Base-by-base conservation (phyloP, 2,797 vertebrate genomes). In the Pelochelys cantorii region DNA sequence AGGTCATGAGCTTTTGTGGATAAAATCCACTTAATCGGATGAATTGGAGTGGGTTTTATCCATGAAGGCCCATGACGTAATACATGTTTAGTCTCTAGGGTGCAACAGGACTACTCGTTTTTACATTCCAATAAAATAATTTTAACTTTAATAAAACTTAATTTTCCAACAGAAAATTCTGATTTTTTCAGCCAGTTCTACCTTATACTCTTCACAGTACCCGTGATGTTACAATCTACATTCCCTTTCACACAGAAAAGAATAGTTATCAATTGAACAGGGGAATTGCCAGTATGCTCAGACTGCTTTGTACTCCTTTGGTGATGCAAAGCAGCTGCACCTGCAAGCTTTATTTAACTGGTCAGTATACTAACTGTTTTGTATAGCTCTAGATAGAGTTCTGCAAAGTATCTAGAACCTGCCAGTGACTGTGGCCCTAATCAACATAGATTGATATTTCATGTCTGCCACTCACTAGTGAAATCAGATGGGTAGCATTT, bases 121-220 rank as follows among this genome's bases (percentile, higher is more conserved):
- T 48, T 48, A 10, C 15, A 68, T 20, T 18, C 57, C 29, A 55
- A 1, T 62, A 3, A 34, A 57, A 2, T 27, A 42, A 1, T 0
- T 29, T 48, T 65, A 25, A 22, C 54, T 1, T 79, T 83, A 2
- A 14, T 1, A 1, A 56, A 54, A n/a, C n/a, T 34, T 54, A n/a
- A 37, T 56, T 80, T 80, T 56, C 9, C 22, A 31, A 29, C 17
- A 56, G 34, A 56, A 80, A 25, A 56, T 65, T 1, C 62, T 52
- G 52, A 74, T 7, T 13, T 25, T 29, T 1, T 1, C 23, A 48
- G 1, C 6, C 34, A 8, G 77, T 22, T 77, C 52, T 1, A 56
- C 31, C 2, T 62, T 25, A 18, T 4, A 1, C 53, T 25, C n/a
- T 37, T 34, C 0, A 48, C 56, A 3, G 25, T 14, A 34, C 54